Base-by-base conservation (phyloP, 53 echinoderm and acorn worm species). In the Hippasteria phrygiana region DNA sequence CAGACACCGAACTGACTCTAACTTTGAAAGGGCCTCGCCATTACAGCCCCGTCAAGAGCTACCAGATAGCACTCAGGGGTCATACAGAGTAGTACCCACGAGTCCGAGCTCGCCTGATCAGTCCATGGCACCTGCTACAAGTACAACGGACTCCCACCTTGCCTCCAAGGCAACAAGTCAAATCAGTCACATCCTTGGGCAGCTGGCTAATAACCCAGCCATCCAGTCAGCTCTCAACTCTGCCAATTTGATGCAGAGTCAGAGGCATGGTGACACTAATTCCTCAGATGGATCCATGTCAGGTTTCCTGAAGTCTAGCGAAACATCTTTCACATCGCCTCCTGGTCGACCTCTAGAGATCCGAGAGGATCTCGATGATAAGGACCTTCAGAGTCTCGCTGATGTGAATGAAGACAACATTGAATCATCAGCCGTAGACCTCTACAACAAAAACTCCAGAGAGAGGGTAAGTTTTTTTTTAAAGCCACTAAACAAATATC, bases 371-470 rank as follows among this genome's bases (percentile, higher is more conserved):
- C 6, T 35, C 9, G 53, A 70, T 16, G 71, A 71, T 1, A 71
- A 85, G 48, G 90, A 72, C 28, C 13, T 72, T 0, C 45, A 51
- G 40, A 81, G 13, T 50, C 72, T 82, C 20, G 88, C 85, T 12
- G 89, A 91, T 48, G 87, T 55, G 4, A 82, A 43, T 18, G 95
- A 95, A 46, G 95, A 95, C 38, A 93, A 95, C 46, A 95, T 97
- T 71, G 97, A 97, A 64, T 92, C 92, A 18, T 97, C 97, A 29
- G 97, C 97, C 12, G 97, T 97, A 1, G 97, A 97, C 50, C 91
- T 97, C 18, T 95, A 97, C 78, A 97, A 97, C 92, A 97, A 97
- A 87, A 95, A 95, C 78, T 93, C 93, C 31, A 92, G 97, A 55
- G 97, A 97, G 5, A 93, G 95, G 94, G 97, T 95, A 77, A 93